Evolutionary conservation across 2,113 vertebrate genomes (phyloP).

Genomic region (Eonycteris spelaea): DNA sequence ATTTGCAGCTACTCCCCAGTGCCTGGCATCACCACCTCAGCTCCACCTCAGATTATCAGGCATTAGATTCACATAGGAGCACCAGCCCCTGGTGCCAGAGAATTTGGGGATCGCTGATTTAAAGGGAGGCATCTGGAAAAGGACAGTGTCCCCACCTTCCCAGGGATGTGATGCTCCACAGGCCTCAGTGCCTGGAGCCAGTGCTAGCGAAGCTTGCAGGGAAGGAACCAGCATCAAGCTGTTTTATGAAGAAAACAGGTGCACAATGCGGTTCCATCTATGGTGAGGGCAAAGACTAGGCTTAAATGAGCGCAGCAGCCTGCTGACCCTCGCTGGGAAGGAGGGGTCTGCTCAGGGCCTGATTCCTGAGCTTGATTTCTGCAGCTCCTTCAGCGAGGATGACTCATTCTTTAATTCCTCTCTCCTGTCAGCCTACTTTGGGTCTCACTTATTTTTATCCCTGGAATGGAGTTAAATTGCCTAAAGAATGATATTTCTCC

Average conservation of each 20-base stretch:
- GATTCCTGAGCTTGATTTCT: slow-evolving; percentile 43
- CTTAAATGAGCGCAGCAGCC: neutral
- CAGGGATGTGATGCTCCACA: fast-evolving
- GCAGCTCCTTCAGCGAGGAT: slow-evolving; percentile 25
- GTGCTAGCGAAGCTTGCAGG: neutral
- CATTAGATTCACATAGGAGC: no score
- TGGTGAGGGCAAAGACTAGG: fast-evolving
- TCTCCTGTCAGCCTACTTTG: slow-evolving; percentile 65
- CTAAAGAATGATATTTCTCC: slow-evolving; percentile 52
- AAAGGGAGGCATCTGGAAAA: neutral
- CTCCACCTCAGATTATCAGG: no score
- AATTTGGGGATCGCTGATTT: no score
- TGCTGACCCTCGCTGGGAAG: neutral
- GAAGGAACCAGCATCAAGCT: neutral
- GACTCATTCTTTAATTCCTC: slow-evolving; percentile 58
- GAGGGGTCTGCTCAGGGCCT: neutral
- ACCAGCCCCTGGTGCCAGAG: no score
- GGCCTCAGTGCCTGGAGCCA: neutral
- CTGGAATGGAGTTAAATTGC: slow-evolving; percentile 58
- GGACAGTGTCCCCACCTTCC: neutral
- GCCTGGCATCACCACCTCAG: no score
- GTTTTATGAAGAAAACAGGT: neutral
- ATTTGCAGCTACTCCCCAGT: no score
- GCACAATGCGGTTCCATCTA: neutral
- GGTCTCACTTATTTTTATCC: slow-evolving; percentile 76